phyloP scores from a whole-genome alignment of 2,888 invertebrate genomes.

The Platycheirus rosarum region DNA sequence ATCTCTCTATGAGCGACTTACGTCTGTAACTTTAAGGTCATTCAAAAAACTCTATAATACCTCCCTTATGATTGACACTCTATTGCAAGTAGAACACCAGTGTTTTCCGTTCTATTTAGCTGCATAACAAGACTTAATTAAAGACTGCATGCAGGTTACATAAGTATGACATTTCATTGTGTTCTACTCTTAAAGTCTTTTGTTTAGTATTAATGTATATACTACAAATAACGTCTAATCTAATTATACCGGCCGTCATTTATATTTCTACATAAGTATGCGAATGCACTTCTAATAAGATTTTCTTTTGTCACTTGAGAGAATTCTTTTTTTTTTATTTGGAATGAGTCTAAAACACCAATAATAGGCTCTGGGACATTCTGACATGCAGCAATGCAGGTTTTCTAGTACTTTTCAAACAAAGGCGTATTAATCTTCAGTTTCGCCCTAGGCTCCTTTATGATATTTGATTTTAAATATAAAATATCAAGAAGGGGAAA shows the following conservation, averaged over 20 bases:
- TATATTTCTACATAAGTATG: conserved; percentile 14
- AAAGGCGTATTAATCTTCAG: too few relatives aligned
- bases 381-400: conserved; percentile 23
- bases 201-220: conserved; percentile 60
- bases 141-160: conserved; percentile 17
- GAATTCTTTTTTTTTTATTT: conserved; percentile 23
- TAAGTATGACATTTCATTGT: conserved; percentile 18
- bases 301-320: conserved; percentile 59
- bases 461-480: too few relatives aligned
- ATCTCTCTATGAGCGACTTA: conserved; percentile 19
- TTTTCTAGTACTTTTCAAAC: conserved; percentile 21
- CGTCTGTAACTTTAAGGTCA: conserved; percentile 54
- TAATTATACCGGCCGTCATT: conserved; percentile 53
- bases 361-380: conserved; percentile 9
- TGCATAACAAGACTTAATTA: conserved; percentile 53
- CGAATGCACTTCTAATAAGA: conserved; percentile 56
- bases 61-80: conserved; percentile 43
- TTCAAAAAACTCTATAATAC: conserved; percentile 40
- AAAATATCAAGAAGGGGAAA: too few relatives aligned
- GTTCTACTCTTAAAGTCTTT: conserved; percentile 45
- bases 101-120: background rate
- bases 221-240: conserved; percentile 60
- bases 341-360: conserved; percentile 2
- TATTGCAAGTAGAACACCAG: conserved; percentile 6
- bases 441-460: too few relatives aligned